phyloP scores from a whole-genome alignment of 2,113 vertebrate species.

The Lipophrys pholis region DNA sequence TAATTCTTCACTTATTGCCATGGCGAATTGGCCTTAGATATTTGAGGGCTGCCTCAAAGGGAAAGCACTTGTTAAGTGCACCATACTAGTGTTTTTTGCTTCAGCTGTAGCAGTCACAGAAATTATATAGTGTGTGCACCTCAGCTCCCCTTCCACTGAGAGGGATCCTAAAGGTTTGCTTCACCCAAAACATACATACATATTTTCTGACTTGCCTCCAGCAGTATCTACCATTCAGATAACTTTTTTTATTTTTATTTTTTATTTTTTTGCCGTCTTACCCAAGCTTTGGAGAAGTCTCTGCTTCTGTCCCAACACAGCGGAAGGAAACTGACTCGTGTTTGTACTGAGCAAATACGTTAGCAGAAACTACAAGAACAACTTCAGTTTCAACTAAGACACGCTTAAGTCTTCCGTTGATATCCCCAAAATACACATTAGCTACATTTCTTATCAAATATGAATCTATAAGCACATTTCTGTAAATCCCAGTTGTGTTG shows the following conservation, averaged over 20 bases:
- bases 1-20: conserved; percentile 74
- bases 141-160: conserved; percentile 31
- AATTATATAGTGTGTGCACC: conserved; percentile 33
- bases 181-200: not conserved
- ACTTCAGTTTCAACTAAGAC: not conserved
- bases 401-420: not conserved
- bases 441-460: no score
- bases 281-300: not conserved
- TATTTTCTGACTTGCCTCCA: not conserved
- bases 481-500: no score
- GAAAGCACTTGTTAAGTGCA: conserved; percentile 21
- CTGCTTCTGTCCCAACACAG: not conserved
- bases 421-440: not conserved
- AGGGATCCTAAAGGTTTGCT: conserved; percentile 40
- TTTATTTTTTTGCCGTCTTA: not conserved
- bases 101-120: conserved; percentile 40
- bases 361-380: not conserved
- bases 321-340: not conserved
- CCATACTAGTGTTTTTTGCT: conserved; percentile 27
- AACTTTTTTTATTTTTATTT: not conserved
- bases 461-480: not conserved
- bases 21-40: conserved; percentile 58
- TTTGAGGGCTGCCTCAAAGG: conserved; percentile 63
- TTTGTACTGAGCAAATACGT: not conserved
- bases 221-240: not conserved